Base-by-base conservation (phyloP, 2,797 vertebrate species). In the Amniataba percoides region DNA sequence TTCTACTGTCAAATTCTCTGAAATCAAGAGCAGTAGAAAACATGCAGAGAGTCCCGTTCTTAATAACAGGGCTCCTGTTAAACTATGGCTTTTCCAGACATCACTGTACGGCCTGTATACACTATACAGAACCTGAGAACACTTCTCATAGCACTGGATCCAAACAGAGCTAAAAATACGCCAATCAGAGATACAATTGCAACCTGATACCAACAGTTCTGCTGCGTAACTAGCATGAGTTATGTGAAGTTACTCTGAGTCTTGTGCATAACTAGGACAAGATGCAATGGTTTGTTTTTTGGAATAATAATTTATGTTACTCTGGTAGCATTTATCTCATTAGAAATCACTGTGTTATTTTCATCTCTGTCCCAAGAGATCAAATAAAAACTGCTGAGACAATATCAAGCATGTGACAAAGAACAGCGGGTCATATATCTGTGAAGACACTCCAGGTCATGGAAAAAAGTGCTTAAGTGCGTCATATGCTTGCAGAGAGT, bases 41-140 rank as follows among this genome's bases (percentile, higher is more conserved):
- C 65, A 77, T 55, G 58, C 39, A 31, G 74, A 71, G 81, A 71
- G 71, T 74, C 51, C 53, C 67, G 55, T 71, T 71, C 72, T 68
- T 87, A 86, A 84, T 85, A 73, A 87, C 71, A 65, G 43, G 69
- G 70, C 71, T 52, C 27, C 53, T n/a, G 70, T 70, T 67, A 68
- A 80, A 64, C 78, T 62, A 86, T 79, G 52, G 57, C 63, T 88
- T 92, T 76, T 87, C 79, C 90, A 92, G 87, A 72, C 72, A 45
- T 65, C 52, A 34, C 31, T 63, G 14, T 34, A 72, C 75, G 77
- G 23, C 23, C 23, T 52, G 60, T 67, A 46, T 49, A 57, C 39
- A 55, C 13, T 6, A 7, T 16, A 65, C 62, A 74, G 73, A 88
- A 84, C 55, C 57, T 83, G 80, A 74, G 73, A 90, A 81, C 64